Conservation (phyloP, 2,888 invertebrate genomes). For the Ephialtes manifestator region DNA sequence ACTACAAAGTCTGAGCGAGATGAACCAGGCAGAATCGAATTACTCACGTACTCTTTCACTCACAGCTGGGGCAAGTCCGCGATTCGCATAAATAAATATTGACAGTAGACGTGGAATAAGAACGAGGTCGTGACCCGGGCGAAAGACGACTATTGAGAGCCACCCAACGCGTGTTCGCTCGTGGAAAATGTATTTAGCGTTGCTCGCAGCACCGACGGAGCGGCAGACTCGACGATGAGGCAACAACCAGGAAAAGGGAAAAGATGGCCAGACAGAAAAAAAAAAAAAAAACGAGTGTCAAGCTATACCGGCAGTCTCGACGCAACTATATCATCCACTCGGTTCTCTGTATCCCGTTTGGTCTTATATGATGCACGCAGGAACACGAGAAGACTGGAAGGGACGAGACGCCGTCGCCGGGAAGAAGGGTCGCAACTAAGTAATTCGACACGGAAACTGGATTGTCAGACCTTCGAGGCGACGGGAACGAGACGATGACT, state of each 20-base stretch:
- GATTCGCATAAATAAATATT: constrained; percentile 72
- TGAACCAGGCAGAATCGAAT: not conserved
- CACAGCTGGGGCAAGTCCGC: not conserved
- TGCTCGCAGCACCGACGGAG: not conserved
- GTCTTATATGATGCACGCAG: constrained; percentile 5
- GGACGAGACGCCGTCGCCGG: constrained; percentile 34
- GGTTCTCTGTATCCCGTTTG: constrained; percentile 21
- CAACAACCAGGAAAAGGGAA: not conserved
- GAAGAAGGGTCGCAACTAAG: constrained; percentile 75
- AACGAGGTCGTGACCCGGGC: constrained; percentile 24
- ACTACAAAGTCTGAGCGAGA: not conserved
- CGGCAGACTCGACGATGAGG: constrained; percentile 11
- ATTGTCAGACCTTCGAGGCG: constrained; percentile 72
- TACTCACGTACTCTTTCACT: not conserved
- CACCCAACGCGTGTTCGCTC: constrained; percentile 24
- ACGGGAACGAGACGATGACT: constrained; percentile 31
- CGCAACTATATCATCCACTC: constrained; percentile 27
- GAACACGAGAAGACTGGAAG: not conserved
- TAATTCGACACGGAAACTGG: constrained; percentile 78
- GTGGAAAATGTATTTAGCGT: constrained; percentile 66
- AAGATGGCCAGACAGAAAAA: constrained; percentile 17
- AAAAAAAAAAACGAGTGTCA: not conserved
- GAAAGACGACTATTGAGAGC: constrained; percentile 16
- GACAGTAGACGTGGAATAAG: constrained; percentile 55
- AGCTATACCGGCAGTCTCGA: constrained; percentile 17